Evolutionary conservation across 2,888 invertebrate species (phyloP).

Genomic region (Hypselothyrea guttata): DNA sequence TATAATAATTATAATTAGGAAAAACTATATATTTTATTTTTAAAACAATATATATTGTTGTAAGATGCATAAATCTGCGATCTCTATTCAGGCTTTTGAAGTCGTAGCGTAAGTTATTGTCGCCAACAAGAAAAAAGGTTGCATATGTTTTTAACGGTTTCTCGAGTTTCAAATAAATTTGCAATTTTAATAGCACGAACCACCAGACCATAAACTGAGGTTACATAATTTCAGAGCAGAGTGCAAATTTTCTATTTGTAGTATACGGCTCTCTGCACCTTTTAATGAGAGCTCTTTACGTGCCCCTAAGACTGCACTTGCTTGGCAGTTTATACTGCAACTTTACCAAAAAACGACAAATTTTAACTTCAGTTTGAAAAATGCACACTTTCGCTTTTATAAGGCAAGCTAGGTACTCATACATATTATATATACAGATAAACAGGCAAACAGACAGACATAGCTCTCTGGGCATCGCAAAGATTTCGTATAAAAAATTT

Average conservation of each 20-base stretch:
- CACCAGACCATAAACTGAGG: constrained; percentile 8
- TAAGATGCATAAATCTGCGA: constrained; percentile 1
- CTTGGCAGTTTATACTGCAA: constrained; percentile 26
- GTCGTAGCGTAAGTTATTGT: background rate
- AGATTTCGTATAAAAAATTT: constrained; percentile 37
- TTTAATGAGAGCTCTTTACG: constrained; percentile 61
- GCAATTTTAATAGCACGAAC: constrained; percentile 42
- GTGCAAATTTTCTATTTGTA: constrained; percentile 49
- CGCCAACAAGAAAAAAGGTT: background rate
- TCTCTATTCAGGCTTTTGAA: background rate
- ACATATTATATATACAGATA: too few relatives aligned
- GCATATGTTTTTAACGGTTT: constrained; percentile 15
- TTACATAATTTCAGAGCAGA: constrained; percentile 48
- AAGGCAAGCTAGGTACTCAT: background rate
- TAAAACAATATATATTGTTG: constrained; percentile 1
- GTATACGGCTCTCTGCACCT: constrained; percentile 10
- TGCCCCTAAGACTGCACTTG: constrained; percentile 54
- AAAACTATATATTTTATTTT: constrained; percentile 3
- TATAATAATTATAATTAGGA: too few relatives aligned
- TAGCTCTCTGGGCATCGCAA: constrained; percentile 27
- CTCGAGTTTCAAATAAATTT: constrained; percentile 34
- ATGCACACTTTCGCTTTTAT: constrained; percentile 64
- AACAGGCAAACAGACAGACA: background rate
- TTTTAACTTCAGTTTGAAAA: constrained; percentile 43
- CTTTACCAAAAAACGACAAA: constrained; percentile 42